Percentiles rank a stretch among this genome's conserved stretches.
Evolutionary conservation across 2,113 vertebrate genomes (phyloP).

Genomic region (Lethenteron camtschaticum): DNA sequence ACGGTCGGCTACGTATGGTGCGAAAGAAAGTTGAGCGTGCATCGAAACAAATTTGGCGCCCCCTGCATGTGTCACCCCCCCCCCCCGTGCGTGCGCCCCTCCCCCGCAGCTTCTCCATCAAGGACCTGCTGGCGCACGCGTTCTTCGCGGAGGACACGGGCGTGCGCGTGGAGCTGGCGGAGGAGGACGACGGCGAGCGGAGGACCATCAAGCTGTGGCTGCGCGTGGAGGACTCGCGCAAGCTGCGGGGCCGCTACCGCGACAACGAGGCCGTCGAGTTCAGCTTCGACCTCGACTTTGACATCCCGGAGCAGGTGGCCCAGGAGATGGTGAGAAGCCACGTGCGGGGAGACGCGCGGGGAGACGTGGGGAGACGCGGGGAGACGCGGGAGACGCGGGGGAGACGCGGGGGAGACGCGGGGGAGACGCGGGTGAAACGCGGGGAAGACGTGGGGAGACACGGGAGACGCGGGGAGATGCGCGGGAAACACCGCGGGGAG

Average conservation of each 20-base stretch:
- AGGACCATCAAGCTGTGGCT: conserved; percentile 72
- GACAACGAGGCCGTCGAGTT: conserved; percentile 96
- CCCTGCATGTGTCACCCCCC: too few species aligned
- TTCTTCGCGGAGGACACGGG: conserved; percentile 86
- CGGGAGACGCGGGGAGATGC: background rate
- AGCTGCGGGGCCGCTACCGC: conserved; percentile 62
- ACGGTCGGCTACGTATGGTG: too few species aligned
- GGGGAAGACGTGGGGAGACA: background rate
- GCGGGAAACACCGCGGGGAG: background rate
- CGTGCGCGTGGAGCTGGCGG: conserved; percentile 67
- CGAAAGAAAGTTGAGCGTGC: too few species aligned
- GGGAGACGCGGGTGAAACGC: background rate
- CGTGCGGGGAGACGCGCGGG: background rate
- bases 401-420: background rate
- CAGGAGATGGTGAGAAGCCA: conserved; percentile 65
- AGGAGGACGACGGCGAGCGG: conserved; percentile 65
- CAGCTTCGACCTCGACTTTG: conserved; percentile 72
- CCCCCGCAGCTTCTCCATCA: conserved; percentile 60
- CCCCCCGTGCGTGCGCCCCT: too few species aligned
- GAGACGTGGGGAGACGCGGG: background rate
- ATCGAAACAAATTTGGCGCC: too few species aligned
- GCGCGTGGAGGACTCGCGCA: conserved; percentile 68
- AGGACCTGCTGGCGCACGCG: conserved; percentile 67
- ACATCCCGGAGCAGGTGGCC: conserved; percentile 70
- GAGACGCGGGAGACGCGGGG: background rate